Evolutionary conservation across 2,888 invertebrate species (phyloP).

Genomic region (Andrena flavipes): DNA sequence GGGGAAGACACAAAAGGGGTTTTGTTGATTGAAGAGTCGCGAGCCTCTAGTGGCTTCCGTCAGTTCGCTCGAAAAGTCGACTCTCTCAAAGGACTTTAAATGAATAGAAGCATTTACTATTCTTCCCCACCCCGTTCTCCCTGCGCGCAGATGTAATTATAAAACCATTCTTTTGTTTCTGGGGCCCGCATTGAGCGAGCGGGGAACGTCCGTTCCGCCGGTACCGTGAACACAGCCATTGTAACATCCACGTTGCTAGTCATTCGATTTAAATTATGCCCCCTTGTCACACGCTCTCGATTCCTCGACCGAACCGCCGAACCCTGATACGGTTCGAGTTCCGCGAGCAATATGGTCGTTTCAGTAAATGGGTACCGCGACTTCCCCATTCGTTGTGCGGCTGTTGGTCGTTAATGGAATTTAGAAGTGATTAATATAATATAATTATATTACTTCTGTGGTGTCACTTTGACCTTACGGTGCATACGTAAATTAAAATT

Average conservation of each 20-base stretch:
- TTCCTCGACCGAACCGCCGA: slow-evolving; percentile 22
- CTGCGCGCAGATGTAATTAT: slow-evolving; percentile 67
- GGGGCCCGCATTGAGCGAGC: slow-evolving; percentile 52
- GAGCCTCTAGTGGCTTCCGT: slow-evolving; percentile 62
- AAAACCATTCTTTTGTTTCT: slow-evolving; percentile 71
- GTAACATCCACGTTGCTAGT: slow-evolving; percentile 57
- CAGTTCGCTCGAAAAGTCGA: slow-evolving; percentile 66
- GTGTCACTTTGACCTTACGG: no score
- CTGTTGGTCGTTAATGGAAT: no score
- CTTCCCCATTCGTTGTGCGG: not conserved
- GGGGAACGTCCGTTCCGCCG: slow-evolving; percentile 56
- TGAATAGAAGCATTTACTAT: slow-evolving; percentile 74
- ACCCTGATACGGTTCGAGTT: slow-evolving; percentile 1
- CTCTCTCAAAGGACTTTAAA: slow-evolving; percentile 65
- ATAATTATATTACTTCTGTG: no score
- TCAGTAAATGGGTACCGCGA: not conserved
- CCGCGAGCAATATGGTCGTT: not conserved
- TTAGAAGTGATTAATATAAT: no score
- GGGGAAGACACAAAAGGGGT: slow-evolving; percentile 65
- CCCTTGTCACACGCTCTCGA: slow-evolving; percentile 44
- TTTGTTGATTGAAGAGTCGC: slow-evolving; percentile 69
- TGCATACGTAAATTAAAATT: no score
- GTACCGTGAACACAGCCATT: slow-evolving; percentile 44
- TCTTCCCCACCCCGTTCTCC: slow-evolving; percentile 46
- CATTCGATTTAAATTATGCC: slow-evolving; percentile 68